Evolutionary conservation across 2,113 vertebrate species (phyloP), one percentile per base, ranked within the genome.

Genomic region (Calyptommatus sinebrachiatus): DNA sequence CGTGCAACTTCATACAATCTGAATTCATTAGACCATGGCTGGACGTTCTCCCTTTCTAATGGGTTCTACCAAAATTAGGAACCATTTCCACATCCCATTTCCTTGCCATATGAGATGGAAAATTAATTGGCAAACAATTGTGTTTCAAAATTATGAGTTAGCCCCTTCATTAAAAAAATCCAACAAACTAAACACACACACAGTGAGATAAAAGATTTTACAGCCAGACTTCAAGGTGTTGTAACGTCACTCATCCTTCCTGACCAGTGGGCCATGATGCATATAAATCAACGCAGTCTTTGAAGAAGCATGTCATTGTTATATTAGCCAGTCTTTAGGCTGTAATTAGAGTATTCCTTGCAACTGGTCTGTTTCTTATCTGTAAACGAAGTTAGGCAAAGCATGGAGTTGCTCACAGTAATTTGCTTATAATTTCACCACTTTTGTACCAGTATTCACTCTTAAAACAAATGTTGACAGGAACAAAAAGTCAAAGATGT

Each of bases 81-180:
- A 80, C 53, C 60, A 66, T 86, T 92, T 92, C 90, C 71, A 90
- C 72, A 60, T 92, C 83, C 88, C 83, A 89, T 91, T 94, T 92
- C 75, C 82, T 83, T 67, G 88, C 61, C 57, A 90, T 70, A 80
- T 92, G 85, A 92, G 31, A 90, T 45, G 26, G 71, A 92, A 94
- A 91, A 90, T 89, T 89, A 90, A 88, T 91, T 87, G 85, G 86
- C 85, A 88, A 89, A 78, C 7, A 88, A 91, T 67, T 12, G 48
- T 63, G 79, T 85, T 41, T 76, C 90, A 89, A 45, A 70, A 79
- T 21, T 24, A 76, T 2, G 1, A 63, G 69, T 86, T 1, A 61
- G 71, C 5, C 79, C 65, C 35, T 83, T 62, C 74, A 68, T 68
- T 63, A 26, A 35, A 26, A 82, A 85, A 77, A 9, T 12, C 63